Evolutionary conservation across 2,797 vertebrate genomes (phyloP).

Genomic region (Ataeniobius toweri): DNA sequence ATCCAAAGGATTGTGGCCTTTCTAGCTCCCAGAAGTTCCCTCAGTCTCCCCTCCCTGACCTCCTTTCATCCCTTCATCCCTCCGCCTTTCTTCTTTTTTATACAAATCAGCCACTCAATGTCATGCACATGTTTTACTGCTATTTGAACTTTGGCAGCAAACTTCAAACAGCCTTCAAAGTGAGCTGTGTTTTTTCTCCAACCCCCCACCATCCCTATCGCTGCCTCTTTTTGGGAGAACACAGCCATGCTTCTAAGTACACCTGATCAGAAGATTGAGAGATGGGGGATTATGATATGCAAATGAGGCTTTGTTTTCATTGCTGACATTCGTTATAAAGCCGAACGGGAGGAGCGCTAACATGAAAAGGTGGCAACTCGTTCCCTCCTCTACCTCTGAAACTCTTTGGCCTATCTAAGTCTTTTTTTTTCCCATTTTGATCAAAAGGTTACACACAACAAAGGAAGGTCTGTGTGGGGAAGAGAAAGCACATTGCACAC

Average conservation of each 20-base stretch:
- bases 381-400: slow-evolving; percentile 34
- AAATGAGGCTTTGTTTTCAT: slow-evolving; percentile 78
- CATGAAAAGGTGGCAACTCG: slow-evolving; percentile 71
- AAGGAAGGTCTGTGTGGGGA: slow-evolving; percentile 65
- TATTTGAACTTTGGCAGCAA: slow-evolving; percentile 77
- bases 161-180: slow-evolving; percentile 80
- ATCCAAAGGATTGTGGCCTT: slow-evolving; percentile 62
- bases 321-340: slow-evolving; percentile 76
- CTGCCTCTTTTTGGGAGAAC: slow-evolving; percentile 64
- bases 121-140: slow-evolving; percentile 76
- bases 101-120: slow-evolving; percentile 77
- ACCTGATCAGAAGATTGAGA: slow-evolving; percentile 77
- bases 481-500: slow-evolving; percentile 46
- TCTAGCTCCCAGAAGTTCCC: slow-evolving; percentile 60
- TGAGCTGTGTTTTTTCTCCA: slow-evolving; percentile 54
- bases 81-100: slow-evolving; percentile 70
- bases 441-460: slow-evolving; percentile 79
- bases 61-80: slow-evolving; percentile 72
- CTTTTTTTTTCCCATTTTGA: slow-evolving; percentile 56
- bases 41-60: slow-evolving; percentile 63
- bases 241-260: slow-evolving; percentile 67
- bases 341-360: slow-evolving; percentile 55
- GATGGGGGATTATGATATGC: slow-evolving; percentile 79
- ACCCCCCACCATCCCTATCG: slow-evolving; percentile 32
- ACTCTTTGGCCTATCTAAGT: slow-evolving; percentile 60